Base-by-base conservation (phyloP, 23 tunicate genomes). In the Diplosoma virens region DNA sequence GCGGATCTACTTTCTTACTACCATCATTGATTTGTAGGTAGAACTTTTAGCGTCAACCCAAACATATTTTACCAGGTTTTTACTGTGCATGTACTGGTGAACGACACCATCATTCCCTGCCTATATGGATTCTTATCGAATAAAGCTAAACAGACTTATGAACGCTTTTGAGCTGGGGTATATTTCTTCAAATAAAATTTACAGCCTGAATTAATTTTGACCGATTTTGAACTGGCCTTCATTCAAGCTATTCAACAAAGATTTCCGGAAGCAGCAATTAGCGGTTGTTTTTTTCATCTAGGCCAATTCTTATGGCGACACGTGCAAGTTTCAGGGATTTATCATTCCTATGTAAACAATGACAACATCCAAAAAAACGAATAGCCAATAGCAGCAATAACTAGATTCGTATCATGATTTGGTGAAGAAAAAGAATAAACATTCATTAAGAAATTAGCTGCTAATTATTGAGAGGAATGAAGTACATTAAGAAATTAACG, bases 171-270 rank as follows among this genome's bases (percentile, higher is more conserved):
- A 25, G 63, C 21, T 11, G 21, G 63, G 63, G 63, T 55, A 55
- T 20, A 11, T 55, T 11, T 16, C 63, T 55, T 55, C 63, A 55
- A 22, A 22, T 6, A 20, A 55, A 55, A 55, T 55, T 55, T 55
- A 55, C 24, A 55, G 63, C 63, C 63, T 55, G 63, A 55, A 55
- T 11, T 25, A 16, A 55, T 55, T 55, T 55, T 55, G 50, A 66
- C 46, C 72, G 50, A 66, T 33, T 66, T 66, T 66, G 72, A 66
- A 33, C 72, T 66, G 72, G 72, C 72, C 18, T 66, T 48, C 41
- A 66, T 32, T 16, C 41, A 32, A 32, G 72, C 72, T 33, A 66
- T 66, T 33, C 46, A 7, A 66, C 21, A 66, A 17, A 9, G 46
- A 66, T 66, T 66, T 66, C 72, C 72, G 18, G 46, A 66, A 9